Base-by-base conservation (phyloP, 2,797 vertebrate species). In the Cercopithecus hamlyni region DNA sequence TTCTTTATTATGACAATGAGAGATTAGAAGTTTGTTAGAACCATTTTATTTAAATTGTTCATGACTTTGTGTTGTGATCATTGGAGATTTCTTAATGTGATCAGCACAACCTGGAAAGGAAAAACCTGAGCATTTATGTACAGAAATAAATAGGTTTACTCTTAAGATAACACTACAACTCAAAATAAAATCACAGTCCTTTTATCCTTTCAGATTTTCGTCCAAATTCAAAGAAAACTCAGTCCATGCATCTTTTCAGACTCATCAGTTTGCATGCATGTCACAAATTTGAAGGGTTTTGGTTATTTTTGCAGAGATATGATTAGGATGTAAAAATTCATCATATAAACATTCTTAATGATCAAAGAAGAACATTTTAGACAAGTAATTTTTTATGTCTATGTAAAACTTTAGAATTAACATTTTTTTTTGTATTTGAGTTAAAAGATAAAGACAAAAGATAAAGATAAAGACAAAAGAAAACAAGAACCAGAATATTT, bases 131-230 rank as follows among this genome's bases (percentile, higher is more conserved):
- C n/a, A 97, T 89, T 79, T 76, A 88, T 15, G 55, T 86, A 84
- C 88, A 94, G 61, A 96, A 96, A 87, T 58, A 91, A 90, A 90
- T 64, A 30, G 39, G 76, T 92, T 48, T 98, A 97, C 92, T 98
- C 87, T 98, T 97, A 93, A 97, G 83, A 94, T 92, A 98, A 98
- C 97, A 93, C 84, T 98, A 96, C 67, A 98, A 98, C 97, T 98
- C 98, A 99, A 99, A 99, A 99, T 99, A 99, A 99, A 99, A 99
- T 99, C 99, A 99, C 99, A 99, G 99, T 99, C 99, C 99, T 99
- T 99, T 98, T 99, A 99, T 99, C 99, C 98, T 99, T 99, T 99
- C 98, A 97, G 97, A 98, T 98, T 98, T 98, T 99, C 98, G 98
- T 99, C 98, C 98, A 99, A 99, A 99, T 99, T 99, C 98, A 99